Base-by-base conservation (phyloP, 64 coral and sea anemone genomes). In the Pachyseris speciosa region DNA sequence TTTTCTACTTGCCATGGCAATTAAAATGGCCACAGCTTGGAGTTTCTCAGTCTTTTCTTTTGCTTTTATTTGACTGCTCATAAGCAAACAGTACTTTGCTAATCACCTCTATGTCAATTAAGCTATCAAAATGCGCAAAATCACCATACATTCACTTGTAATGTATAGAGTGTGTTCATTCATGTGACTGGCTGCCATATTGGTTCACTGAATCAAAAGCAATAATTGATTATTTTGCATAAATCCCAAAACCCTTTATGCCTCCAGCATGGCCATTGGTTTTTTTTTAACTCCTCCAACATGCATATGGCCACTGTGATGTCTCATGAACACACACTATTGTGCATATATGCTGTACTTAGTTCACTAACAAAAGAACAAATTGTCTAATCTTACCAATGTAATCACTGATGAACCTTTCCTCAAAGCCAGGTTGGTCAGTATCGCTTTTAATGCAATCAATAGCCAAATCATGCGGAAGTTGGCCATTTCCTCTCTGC, bases 351-450 rank as follows among this genome's bases (percentile, higher is more conserved):
- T 33, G 32, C 65, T 32, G 29, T 68, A 68, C 65, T 68, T 68
- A 68, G 65, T 83, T 61, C 59, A 59, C 78, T 60, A 61, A 83
- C 51, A 61, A 83, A 83, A 61, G 29, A 83, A 61, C 78, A 83
- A 83, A 61, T 59, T 83, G 59, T 49, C 33, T 59, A 59, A 83
- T 83, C 51, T 24, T 83, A 83, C 78, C 78, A 83, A 83, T 83
- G 59, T 83, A 61, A 36, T 83, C 59, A 41, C 51, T 83, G 38
- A 83, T 83, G 78, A 60, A 83, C 51, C 78, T 83, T 83, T 83
- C 78, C 78, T 83, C 78, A 83, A 83, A 61, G 78, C 78, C 50
- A 83, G 78, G 78, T 83, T 83, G 78, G 53, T 83, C 78, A 83
- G 50, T 83, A 40, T 59, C 37, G 49, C 78, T 83, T 37, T 83